phyloP scores from a whole-genome alignment of 2,888 invertebrate species.

The Lepidochrysops patricia region DNA sequence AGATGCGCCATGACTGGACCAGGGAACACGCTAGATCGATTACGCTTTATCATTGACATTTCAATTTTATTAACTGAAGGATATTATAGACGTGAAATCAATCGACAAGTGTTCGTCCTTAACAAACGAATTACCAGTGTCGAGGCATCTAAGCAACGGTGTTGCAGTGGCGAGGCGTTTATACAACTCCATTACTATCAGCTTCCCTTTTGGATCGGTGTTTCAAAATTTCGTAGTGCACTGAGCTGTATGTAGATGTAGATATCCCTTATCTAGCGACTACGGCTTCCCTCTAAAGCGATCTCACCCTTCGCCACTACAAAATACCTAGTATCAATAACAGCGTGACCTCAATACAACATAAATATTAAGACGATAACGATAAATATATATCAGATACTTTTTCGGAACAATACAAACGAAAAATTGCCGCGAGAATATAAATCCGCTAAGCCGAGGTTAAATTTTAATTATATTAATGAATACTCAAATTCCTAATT shows the following conservation, averaged over 20 bases:
- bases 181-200: too few species aligned
- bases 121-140: too few species aligned
- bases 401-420: neutral
- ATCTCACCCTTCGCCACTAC: too few species aligned
- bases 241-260: too few species aligned
- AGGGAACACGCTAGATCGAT: neutral
- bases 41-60: neutral
- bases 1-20: constrained; percentile 6
- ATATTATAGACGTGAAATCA: neutral
- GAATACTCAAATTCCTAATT: constrained; percentile 11
- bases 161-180: too few species aligned
- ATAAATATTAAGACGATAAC: neutral
- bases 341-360: neutral
- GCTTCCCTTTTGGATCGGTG: too few species aligned
- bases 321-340: too few species aligned
- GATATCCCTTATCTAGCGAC: too few species aligned
- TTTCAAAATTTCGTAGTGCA: too few species aligned
- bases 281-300: too few species aligned
- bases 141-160: too few species aligned
- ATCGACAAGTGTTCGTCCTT: too few species aligned
- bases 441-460: constrained; percentile 21
- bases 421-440: neutral
- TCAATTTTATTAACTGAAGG: neutral
- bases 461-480: constrained; percentile 12
- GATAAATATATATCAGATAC: neutral